Conservation (phyloP, 2,888 invertebrate species). For the Rambutsinella grinnellia region DNA sequence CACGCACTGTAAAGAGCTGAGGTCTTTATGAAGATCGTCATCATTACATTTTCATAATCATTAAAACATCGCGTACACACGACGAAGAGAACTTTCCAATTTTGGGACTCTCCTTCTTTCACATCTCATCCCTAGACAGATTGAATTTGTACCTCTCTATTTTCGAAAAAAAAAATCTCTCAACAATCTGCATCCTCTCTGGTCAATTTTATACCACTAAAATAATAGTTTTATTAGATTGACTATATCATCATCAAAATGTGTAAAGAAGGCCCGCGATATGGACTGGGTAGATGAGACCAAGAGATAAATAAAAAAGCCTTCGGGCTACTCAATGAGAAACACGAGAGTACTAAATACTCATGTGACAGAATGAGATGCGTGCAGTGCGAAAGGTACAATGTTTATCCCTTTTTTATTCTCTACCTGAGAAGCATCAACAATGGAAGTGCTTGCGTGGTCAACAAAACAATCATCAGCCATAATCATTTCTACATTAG, state of each 20-base stretch:
- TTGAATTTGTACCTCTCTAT: conserved; percentile 20
- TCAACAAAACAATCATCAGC: conserved; percentile 13
- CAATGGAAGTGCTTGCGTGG: conserved; percentile 11
- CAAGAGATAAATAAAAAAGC: conserved; percentile 23
- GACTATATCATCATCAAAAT: conserved; percentile 14
- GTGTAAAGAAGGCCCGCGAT: background rate
- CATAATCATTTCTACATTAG: conserved; percentile 21
- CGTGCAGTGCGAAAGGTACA: conserved; percentile 1
- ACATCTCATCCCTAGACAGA: background rate
- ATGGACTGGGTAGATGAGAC: background rate
- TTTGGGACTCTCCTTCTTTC: conserved; percentile 41
- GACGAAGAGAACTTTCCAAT: conserved; percentile 46
- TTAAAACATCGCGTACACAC: background rate
- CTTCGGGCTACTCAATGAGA: conserved; percentile 40
- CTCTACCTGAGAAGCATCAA: background rate
- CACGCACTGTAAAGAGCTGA: background rate
- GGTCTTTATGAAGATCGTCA: too few relatives aligned
- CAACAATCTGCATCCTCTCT: conserved; percentile 18
- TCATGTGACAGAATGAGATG: conserved; percentile 38
- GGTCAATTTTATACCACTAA: conserved; percentile 35
- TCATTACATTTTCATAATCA: background rate
- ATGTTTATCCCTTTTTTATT: background rate
- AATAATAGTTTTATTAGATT: conserved; percentile 1
- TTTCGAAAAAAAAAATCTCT: conserved; percentile 48
- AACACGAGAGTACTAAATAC: conserved; percentile 46